phyloP scores from a whole-genome alignment of 2,113 vertebrate genomes.

The Opisthocomus hoazin region DNA sequence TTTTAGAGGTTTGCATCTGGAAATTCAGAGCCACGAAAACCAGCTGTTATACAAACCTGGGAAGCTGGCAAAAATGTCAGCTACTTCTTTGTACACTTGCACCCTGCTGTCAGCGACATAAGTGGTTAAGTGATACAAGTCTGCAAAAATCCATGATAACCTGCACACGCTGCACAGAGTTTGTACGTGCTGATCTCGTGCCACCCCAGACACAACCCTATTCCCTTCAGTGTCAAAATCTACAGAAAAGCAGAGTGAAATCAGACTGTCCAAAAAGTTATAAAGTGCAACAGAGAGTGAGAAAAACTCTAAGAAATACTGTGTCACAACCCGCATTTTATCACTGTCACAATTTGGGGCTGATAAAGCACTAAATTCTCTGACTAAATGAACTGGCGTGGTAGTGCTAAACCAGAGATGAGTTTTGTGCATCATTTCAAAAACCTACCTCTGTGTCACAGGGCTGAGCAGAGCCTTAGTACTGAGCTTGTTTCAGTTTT shows the following conservation, averaged over 20 bases:
- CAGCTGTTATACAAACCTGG: not conserved
- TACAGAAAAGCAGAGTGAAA: not conserved
- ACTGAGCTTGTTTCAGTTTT: not conserved
- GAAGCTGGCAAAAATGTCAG: not conserved
- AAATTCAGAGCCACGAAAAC: not conserved
- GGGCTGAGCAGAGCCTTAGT: not conserved
- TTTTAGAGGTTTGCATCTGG: not conserved
- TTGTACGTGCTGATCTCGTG: not conserved
- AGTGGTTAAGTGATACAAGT: not conserved
- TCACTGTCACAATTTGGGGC: not conserved
- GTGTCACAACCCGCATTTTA: not conserved
- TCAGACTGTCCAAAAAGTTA: not conserved
- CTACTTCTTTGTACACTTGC: not conserved
- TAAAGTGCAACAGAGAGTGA: not conserved
- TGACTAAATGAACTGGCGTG: rapidly evolving
- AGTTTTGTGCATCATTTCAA: not conserved
- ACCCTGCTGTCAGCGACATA: not conserved
- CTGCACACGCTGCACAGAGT: rapidly evolving
- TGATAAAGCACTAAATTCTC: not conserved
- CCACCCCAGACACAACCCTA: not conserved
- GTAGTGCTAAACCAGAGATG: not conserved
- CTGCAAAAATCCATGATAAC: not conserved
- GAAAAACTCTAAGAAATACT: not conserved
- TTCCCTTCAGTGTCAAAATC: not conserved
- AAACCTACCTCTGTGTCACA: not conserved